Evolutionary conservation across 1,140 invertebrate genomes (phyloP).

Genomic region (Ganaspis sp.): DNA sequence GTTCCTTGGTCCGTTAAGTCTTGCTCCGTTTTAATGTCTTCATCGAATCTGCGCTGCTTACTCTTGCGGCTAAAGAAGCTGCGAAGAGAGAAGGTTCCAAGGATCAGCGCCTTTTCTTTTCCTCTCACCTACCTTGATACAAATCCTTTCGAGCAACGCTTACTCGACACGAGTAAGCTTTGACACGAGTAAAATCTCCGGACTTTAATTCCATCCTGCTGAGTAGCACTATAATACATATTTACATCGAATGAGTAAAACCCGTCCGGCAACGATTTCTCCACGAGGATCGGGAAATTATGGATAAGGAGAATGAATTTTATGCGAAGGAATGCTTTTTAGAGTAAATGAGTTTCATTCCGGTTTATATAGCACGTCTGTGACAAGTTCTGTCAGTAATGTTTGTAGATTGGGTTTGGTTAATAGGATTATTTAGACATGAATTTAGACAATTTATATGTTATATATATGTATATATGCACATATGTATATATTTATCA

Average conservation of each 20-base stretch:
- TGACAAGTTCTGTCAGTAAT: too few relatives aligned
- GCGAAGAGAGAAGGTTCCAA: neutral
- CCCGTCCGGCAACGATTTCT: neutral
- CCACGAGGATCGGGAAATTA: too few relatives aligned
- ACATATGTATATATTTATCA: too few relatives aligned
- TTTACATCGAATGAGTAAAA: too few relatives aligned
- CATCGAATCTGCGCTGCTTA: slow-evolving; percentile 63
- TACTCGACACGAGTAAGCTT: neutral
- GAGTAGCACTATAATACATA: neutral
- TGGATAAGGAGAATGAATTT: too few relatives aligned
- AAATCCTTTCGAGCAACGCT: slow-evolving; percentile 18
- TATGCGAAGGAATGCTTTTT: too few relatives aligned
- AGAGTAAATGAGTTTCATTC: too few relatives aligned
- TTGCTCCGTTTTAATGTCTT: slow-evolving; percentile 70
- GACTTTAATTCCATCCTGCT: neutral
- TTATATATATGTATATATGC: too few relatives aligned
- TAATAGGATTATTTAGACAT: too few relatives aligned
- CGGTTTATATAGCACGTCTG: too few relatives aligned
- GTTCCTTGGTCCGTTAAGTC: slow-evolving; percentile 49
- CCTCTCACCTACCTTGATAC: neutral
- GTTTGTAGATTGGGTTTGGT: too few relatives aligned
- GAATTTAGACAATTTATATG: too few relatives aligned
- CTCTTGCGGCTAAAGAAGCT: slow-evolving; percentile 45
- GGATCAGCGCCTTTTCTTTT: neutral
- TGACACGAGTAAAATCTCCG: neutral